A percentile compares a stretch with the other conserved stretches of the same genome.
Conservation (phyloP, 2,888 invertebrate species). For the Amphipyra tragopoginis region DNA sequence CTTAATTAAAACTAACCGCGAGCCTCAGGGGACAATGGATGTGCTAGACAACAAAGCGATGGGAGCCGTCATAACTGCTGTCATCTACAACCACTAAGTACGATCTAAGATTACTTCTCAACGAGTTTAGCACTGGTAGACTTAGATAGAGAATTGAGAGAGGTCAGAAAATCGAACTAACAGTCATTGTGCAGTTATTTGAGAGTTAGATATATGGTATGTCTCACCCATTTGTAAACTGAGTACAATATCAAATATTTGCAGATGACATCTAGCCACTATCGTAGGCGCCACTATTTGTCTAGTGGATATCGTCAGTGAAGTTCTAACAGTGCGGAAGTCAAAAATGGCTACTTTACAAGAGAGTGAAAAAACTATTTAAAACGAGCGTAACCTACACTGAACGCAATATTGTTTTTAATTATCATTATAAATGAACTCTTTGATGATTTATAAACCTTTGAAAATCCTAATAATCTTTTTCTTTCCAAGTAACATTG, state of each 20-base stretch:
- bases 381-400: too few species aligned
- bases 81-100: constrained; percentile 75
- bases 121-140: constrained; percentile 61
- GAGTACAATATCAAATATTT: constrained; percentile 16
- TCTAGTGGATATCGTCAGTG: too few species aligned
- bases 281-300: constrained; percentile 11
- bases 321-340: too few species aligned
- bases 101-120: constrained; percentile 73
- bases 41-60: constrained; percentile 77
- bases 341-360: too few species aligned
- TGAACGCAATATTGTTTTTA: too few species aligned
- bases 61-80: constrained; percentile 76
- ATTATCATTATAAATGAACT: too few species aligned
- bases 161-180: constrained; percentile 26
- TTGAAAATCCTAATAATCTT: too few species aligned
- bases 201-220: constrained; percentile 7
- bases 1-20: constrained; percentile 85
- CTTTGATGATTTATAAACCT: too few species aligned
- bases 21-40: constrained; percentile 74
- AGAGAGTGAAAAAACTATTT: too few species aligned
- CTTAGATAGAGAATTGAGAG: constrained; percentile 17
- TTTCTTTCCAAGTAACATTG: too few species aligned
- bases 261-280: constrained; percentile 2
- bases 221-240: constrained; percentile 3
- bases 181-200: constrained; percentile 16